Evolutionary conservation across 2,797 vertebrate species (phyloP).

Genomic region (Otolemur crassicaudatus): DNA sequence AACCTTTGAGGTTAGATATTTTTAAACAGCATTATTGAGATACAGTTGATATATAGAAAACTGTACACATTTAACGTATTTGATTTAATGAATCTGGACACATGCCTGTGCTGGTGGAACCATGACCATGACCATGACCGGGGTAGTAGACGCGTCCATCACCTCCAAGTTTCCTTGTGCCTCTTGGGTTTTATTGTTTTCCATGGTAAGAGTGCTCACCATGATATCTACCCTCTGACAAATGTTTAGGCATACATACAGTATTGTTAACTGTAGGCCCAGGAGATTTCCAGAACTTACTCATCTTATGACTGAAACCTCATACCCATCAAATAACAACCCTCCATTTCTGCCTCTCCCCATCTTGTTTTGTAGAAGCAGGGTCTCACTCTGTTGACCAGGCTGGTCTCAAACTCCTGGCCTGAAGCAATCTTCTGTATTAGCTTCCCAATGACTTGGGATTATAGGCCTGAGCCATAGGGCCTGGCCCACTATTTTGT

Average conservation of each 20-base stretch:
- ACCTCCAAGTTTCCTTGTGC: neutral
- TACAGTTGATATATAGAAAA: neutral
- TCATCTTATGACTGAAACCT: neutral
- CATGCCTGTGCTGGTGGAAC: accelerated
- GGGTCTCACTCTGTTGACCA: neutral
- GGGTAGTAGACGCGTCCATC: too few species aligned
- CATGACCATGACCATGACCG: too few species aligned
- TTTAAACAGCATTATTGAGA: neutral
- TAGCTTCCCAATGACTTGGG: neutral
- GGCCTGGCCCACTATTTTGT: neutral
- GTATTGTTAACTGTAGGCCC: neutral
- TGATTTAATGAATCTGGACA: neutral
- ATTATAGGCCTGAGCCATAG: neutral
- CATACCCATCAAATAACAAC: neutral
- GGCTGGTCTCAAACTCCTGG: neutral
- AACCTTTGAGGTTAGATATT: neutral
- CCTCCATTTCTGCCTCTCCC: neutral
- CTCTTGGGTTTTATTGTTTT: neutral
- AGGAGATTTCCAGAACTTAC: neutral
- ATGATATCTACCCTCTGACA: neutral
- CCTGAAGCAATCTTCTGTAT: neutral
- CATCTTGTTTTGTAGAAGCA: neutral
- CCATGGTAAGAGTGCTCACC: neutral
- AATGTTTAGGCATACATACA: neutral
- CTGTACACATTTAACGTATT: neutral